Conservation (phyloP, 2,888 invertebrate genomes). For the Drosophila neotestacea region DNA sequence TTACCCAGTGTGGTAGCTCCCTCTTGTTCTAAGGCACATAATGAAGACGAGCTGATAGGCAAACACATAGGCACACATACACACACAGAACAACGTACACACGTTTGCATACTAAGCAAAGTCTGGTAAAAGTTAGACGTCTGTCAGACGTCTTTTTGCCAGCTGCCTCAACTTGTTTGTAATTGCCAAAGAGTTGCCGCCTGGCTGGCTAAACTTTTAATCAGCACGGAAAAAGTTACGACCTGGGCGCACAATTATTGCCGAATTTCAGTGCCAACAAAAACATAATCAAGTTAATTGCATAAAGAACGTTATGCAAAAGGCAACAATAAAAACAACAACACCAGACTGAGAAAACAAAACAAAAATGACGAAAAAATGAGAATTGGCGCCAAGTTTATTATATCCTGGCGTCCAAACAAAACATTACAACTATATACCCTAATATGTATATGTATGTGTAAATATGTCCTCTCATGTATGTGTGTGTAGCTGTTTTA, state of each 20-base stretch:
- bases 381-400: constrained; percentile 72
- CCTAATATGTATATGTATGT: not conserved
- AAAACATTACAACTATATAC: constrained; percentile 25
- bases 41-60: constrained; percentile 26
- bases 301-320: constrained; percentile 62
- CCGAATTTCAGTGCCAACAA: constrained; percentile 65
- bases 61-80: not conserved
- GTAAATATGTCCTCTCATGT: not conserved
- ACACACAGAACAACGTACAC: constrained; percentile 1
- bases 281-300: constrained; percentile 81
- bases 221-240: constrained; percentile 59
- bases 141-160: constrained; percentile 55
- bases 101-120: constrained; percentile 46
- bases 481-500: constrained; percentile 31
- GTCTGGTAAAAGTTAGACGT: constrained; percentile 72
- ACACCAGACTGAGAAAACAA: constrained; percentile 19
- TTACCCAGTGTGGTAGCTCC: constrained; percentile 19
- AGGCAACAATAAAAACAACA: constrained; percentile 19
- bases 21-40: constrained; percentile 25
- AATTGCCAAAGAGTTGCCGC: constrained; percentile 43
- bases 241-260: constrained; percentile 61
- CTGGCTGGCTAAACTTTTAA: constrained; percentile 66
- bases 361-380: constrained; percentile 22
- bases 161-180: constrained; percentile 63
- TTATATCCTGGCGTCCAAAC: constrained; percentile 57